Evolutionary conservation across 35 echinoderm and acorn worm species (phyloP).

Genomic region (Ptychodera flava): DNA sequence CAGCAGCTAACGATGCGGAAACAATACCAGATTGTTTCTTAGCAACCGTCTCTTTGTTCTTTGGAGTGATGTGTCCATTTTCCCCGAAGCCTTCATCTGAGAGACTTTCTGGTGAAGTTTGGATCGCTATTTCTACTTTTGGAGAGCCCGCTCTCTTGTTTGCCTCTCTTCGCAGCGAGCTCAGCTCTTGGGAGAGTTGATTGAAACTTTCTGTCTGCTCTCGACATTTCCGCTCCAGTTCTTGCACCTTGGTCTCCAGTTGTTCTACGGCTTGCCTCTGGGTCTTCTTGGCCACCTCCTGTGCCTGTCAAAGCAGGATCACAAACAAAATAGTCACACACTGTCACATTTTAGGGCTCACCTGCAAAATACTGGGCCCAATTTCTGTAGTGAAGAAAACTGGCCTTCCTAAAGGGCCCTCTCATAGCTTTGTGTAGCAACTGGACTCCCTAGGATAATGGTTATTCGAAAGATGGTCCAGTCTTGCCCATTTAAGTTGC

Average conservation of each 20-base stretch:
- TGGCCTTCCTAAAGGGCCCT: too few species aligned
- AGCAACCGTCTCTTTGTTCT: neutral
- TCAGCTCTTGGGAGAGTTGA: constrained; percentile 67
- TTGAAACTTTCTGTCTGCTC: constrained; percentile 78
- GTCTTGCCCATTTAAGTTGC: too few species aligned
- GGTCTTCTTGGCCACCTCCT: constrained; percentile 64
- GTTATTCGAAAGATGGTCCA: too few species aligned
- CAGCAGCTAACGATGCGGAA: neutral
- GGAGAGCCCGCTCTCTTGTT: constrained; percentile 14
- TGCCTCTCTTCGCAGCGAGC: constrained; percentile 57
- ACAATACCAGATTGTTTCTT: neutral
- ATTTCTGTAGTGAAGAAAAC: too few species aligned
- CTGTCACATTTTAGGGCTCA: too few species aligned
- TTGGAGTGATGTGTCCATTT: neutral
- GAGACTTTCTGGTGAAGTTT: neutral
- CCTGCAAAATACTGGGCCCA: too few species aligned
- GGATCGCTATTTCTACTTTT: neutral
- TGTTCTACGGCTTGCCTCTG: constrained; percentile 70
- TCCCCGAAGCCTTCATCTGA: neutral
- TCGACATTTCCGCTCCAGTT: constrained; percentile 81
- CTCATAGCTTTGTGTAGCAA: too few species aligned
- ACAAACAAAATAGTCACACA: neutral
- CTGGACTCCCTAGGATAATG: too few species aligned
- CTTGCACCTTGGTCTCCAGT: constrained; percentile 79
- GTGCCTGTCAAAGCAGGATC: constrained; percentile 33